phyloP scores from a whole-genome alignment of 2,113 vertebrate genomes.

The Bubo scandiacus region DNA sequence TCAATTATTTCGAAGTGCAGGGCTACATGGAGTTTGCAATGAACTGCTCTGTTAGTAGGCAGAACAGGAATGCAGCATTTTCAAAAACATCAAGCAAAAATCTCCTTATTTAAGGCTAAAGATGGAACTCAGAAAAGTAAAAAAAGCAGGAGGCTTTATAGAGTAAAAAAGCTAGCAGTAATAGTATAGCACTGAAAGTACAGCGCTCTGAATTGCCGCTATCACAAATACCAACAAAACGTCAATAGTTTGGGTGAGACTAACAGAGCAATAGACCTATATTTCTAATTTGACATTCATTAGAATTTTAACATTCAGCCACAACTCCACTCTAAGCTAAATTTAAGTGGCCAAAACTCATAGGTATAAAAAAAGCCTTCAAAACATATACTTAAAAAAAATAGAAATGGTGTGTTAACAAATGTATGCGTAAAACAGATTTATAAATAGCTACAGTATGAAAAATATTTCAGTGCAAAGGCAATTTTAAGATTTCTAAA shows the following conservation, averaged over 20 bases:
- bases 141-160: slow-evolving; percentile 36
- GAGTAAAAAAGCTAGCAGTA: slow-evolving; percentile 12
- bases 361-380: slow-evolving; percentile 74
- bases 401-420: slow-evolving; percentile 72
- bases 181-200: not conserved
- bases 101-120: slow-evolving; percentile 72
- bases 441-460: slow-evolving; percentile 80
- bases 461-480: slow-evolving; percentile 83
- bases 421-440: slow-evolving; percentile 72
- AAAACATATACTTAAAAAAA: slow-evolving; percentile 77
- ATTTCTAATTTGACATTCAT: slow-evolving; percentile 53
- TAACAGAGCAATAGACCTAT: not conserved
- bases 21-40: not conserved
- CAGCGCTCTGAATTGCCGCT: not conserved
- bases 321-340: slow-evolving; percentile 45
- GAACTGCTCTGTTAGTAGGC: slow-evolving; percentile 18
- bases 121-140: slow-evolving; percentile 51
- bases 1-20: not conserved
- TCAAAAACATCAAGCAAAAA: slow-evolving; percentile 33
- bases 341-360: slow-evolving; percentile 67
- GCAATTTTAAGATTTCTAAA: slow-evolving; percentile 79
- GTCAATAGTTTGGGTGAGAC: not conserved
- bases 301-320: slow-evolving; percentile 51
- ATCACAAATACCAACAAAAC: not conserved
- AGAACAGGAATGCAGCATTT: slow-evolving; percentile 45